Evolutionary conservation across 2,113 vertebrate species (phyloP).

Genomic region (Oncorhynchus tshawytscha): DNA sequence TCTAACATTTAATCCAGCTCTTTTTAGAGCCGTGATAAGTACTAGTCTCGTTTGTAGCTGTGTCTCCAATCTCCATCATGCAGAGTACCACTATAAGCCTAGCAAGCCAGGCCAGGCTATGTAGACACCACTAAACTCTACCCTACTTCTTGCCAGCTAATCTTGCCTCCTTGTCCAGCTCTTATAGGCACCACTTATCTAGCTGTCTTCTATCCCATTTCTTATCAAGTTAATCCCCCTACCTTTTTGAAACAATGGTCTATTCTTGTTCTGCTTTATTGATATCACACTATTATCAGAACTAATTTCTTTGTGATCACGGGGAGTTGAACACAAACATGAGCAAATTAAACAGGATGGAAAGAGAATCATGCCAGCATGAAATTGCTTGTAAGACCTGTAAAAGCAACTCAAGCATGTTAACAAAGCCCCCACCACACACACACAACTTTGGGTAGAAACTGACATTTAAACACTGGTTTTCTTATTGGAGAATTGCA

Average conservation of each 20-base stretch:
- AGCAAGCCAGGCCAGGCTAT: no score
- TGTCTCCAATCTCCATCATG: no score
- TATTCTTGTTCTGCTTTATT: neutral
- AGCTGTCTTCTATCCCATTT: no score
- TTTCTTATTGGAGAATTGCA: slow-evolving; percentile 19
- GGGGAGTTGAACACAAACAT: slow-evolving; percentile 12
- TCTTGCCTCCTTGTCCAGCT: no score
- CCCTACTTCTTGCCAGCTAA: no score
- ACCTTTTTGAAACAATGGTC: neutral
- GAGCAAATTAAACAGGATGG: slow-evolving; percentile 4
- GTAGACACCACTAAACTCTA: no score
- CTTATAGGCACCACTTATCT: no score
- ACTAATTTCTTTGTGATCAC: slow-evolving; percentile 17
- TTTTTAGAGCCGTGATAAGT: no score
- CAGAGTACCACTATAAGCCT: no score
- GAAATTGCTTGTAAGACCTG: slow-evolving; percentile 32
- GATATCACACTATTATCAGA: neutral
- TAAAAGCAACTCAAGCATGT: slow-evolving; percentile 16
- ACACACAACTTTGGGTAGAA: neutral
- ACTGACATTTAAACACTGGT: slow-evolving; percentile 30
- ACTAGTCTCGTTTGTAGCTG: no score
- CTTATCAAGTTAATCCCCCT: neutral
- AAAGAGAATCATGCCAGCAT: slow-evolving; percentile 17
- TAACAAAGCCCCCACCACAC: neutral
- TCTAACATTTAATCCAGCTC: no score